Evolutionary conservation across 2,113 vertebrate species (phyloP).

Genomic region (Salvator merianae): DNA sequence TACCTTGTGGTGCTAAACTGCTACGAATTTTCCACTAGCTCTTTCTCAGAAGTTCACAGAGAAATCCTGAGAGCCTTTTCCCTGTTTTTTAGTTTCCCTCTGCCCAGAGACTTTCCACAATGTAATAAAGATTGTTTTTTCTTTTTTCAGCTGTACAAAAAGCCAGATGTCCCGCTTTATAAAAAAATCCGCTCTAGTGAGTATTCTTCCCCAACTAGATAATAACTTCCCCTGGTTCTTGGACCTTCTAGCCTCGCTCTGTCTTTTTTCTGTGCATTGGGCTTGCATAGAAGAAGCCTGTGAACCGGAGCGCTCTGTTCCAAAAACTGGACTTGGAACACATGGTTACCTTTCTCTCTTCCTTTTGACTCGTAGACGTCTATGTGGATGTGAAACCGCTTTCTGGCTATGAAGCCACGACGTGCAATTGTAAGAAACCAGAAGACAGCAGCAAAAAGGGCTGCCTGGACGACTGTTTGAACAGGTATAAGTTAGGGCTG

Average conservation of each 20-base stretch:
- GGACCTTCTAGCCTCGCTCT: background rate
- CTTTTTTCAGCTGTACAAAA: slow-evolving; percentile 91
- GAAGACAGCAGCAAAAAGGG: slow-evolving; percentile 80
- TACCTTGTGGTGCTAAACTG: too few relatives aligned
- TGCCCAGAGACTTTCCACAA: slow-evolving; percentile 29
- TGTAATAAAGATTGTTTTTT: slow-evolving; percentile 54
- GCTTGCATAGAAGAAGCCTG: background rate
- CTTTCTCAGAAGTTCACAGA: background rate
- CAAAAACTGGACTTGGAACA: background rate
- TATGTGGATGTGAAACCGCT: slow-evolving; percentile 98
- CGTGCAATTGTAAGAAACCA: slow-evolving; percentile 90
- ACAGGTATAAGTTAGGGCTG: slow-evolving; percentile 78
- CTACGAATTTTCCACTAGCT: background rate
- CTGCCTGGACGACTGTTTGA: slow-evolving; percentile 94
- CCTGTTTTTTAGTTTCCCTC: too few relatives aligned
- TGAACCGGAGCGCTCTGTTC: background rate
- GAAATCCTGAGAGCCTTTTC: too few relatives aligned
- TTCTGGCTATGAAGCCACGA: slow-evolving; percentile 95
- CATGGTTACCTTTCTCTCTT: background rate
- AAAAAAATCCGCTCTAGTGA: slow-evolving; percentile 99
- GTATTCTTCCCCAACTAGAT: slow-evolving; percentile 59
- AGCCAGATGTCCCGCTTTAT: slow-evolving; percentile 97
- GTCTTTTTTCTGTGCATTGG: background rate
- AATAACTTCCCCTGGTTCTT: background rate
- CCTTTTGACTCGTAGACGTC: slow-evolving; percentile 76